Percentiles rank a stretch among this genome's conserved stretches.
Conservation (phyloP, 2,113 vertebrate species). For the Eudorcas thomsonii region DNA sequence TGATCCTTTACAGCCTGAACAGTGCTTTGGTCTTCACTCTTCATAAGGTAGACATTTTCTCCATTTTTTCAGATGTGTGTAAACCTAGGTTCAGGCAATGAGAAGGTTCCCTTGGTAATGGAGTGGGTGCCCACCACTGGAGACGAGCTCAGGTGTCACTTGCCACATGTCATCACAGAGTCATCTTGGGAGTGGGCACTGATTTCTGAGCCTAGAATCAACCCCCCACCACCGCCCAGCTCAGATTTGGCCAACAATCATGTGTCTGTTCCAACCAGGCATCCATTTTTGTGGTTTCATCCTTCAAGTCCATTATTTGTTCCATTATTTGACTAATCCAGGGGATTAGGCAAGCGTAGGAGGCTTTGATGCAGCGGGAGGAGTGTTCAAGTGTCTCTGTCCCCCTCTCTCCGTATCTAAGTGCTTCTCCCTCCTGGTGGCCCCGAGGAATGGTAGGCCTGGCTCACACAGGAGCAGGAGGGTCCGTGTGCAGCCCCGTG, state of each 20-base stretch:
- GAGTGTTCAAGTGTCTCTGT: background rate
- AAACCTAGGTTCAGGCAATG: background rate
- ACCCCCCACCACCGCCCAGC: background rate
- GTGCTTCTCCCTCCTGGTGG: background rate
- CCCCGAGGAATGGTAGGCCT: background rate
- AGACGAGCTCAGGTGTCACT: fast-evolving
- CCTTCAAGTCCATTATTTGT: conserved; percentile 14
- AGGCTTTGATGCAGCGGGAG: background rate
- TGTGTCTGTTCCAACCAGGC: background rate
- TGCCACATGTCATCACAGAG: background rate
- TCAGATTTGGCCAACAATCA: background rate
- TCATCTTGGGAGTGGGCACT: fast-evolving
- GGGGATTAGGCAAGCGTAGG: background rate
- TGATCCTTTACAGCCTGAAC: background rate
- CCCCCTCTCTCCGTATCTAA: background rate
- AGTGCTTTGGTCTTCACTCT: background rate
- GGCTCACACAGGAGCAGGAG: background rate
- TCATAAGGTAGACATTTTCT: background rate
- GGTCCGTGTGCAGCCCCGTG: background rate
- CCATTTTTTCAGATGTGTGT: background rate
- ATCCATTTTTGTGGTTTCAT: background rate
- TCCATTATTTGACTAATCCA: conserved; percentile 11
- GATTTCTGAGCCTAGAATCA: background rate
- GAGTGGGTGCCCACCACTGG: background rate
- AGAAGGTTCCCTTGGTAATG: background rate